phyloP scores from a whole-genome alignment of 2,797 vertebrate genomes.

The Streptopelia turtur region DNA sequence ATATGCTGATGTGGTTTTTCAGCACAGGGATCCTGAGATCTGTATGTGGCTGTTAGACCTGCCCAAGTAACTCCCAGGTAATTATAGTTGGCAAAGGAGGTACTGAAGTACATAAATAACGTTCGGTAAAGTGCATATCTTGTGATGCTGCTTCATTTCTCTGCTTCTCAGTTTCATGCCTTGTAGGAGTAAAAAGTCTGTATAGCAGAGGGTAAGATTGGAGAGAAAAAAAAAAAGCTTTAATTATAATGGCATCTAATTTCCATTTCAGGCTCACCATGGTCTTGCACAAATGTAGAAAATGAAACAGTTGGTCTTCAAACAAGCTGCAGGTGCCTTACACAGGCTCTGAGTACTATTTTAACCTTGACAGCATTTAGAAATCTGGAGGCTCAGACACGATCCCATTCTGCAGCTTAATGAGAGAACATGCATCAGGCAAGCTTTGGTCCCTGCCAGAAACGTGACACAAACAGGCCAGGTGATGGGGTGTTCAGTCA shows the following conservation, averaged over 20 bases:
- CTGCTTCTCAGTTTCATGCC: slow-evolving; percentile 3
- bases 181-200: slow-evolving; percentile 22
- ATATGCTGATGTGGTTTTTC: neutral
- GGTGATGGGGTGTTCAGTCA: neutral
- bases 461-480: neutral
- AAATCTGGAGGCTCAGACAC: neutral
- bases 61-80: neutral
- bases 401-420: neutral
- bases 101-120: neutral
- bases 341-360: neutral
- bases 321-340: neutral
- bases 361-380: neutral
- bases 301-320: neutral
- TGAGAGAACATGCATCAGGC: neutral
- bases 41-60: neutral
- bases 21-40: neutral
- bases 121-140: neutral
- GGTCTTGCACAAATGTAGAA: neutral
- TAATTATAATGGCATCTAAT: neutral
- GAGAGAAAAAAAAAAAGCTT: neutral
- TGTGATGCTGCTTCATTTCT: neutral
- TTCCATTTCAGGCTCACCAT: neutral
- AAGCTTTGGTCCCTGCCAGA: neutral
- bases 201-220: neutral
- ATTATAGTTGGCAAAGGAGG: neutral